phyloP scores from a whole-genome alignment of 2,113 vertebrate genomes.

The Capra hircus region DNA sequence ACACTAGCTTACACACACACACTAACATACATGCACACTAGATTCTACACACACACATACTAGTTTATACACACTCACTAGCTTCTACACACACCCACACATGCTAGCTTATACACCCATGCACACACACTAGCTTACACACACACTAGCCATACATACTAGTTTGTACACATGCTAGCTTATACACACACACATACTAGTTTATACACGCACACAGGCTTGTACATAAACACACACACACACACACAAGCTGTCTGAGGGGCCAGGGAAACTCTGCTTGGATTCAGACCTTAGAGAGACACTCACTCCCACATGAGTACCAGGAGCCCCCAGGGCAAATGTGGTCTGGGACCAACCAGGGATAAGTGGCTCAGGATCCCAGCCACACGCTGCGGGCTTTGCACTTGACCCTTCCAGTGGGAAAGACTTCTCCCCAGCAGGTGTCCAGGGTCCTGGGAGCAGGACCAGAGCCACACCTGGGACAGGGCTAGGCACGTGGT shows the following conservation, averaged over 20 bases:
- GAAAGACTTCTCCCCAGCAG: background rate
- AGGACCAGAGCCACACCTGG: background rate
- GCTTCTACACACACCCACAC: no score
- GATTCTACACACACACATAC: background rate
- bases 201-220: no score
- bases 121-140: background rate
- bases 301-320: background rate
- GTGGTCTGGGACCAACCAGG: background rate
- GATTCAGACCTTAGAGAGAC: background rate
- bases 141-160: background rate
- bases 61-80: background rate
- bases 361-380: background rate
- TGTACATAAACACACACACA: background rate
- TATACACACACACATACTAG: background rate
- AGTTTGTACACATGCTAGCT: no score
- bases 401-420: background rate
- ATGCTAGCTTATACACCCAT: no score
- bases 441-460: background rate
- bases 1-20: background rate
- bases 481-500: fast-evolving
- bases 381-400: background rate
- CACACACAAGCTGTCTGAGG: background rate
- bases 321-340: background rate
- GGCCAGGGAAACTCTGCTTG: background rate
- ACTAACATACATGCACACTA: no score